These are phyloP conservation scores for Apogon hyalosoma DNA, from an alignment of 2,797 vertebrate genomes.

Conservation along the genomic window DNA sequence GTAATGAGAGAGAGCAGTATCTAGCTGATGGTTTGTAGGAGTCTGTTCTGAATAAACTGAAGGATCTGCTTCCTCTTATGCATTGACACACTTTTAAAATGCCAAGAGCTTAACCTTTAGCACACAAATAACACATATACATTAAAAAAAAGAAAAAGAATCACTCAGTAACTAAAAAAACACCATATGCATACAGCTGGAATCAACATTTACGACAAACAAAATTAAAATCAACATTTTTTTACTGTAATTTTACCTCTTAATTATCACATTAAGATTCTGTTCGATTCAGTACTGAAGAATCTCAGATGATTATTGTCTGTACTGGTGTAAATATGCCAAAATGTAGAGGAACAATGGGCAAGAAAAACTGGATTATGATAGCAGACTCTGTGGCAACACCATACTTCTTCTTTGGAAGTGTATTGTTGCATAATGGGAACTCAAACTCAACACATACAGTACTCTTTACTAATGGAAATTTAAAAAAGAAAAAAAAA, in stretches of 20 bases:
- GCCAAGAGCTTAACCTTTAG: not conserved
- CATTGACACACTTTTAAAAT: not conserved
- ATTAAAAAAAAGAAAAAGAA: not conserved
- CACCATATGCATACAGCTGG: not conserved
- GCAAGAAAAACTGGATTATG: too few species aligned
- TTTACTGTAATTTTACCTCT: too few species aligned
- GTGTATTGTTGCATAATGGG: not conserved
- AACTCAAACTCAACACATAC: too few species aligned
- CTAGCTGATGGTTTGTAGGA: slow-evolving; percentile 14
- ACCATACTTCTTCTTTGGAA: not conserved
- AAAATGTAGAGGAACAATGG: too few species aligned
- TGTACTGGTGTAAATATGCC: too few species aligned
- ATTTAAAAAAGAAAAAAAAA: not conserved
- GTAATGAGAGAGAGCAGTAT: slow-evolving; percentile 33
- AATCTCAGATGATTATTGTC: too few species aligned
- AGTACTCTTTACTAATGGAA: not conserved
- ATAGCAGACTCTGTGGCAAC: too few species aligned
- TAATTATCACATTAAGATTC: too few species aligned
- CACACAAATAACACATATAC: not conserved
- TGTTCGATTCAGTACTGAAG: too few species aligned
- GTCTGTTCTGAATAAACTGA: slow-evolving; percentile 4
- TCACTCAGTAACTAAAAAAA: not conserved
- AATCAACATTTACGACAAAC: too few species aligned
- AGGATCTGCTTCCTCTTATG: not conserved
- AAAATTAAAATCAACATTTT: too few species aligned